Evolutionary conservation across 1,140 invertebrate genomes (phyloP), one percentile per base, ranked within the genome.

Genomic region (Contarinia nasturtii): DNA sequence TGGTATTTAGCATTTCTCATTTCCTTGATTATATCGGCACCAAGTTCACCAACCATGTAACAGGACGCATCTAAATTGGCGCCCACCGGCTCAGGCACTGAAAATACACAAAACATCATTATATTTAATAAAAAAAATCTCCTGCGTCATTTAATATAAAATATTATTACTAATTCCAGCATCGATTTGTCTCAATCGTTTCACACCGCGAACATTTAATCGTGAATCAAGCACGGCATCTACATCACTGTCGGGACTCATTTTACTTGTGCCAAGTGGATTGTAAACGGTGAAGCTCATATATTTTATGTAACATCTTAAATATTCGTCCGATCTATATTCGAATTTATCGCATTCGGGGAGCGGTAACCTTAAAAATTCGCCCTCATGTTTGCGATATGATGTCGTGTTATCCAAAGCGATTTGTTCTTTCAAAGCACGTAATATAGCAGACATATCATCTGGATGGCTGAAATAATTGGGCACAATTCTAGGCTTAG

Each of bases 31-130:
- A 82, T 69, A 52, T 86, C 80, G 4, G 75, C 70, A 0, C 71
- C 82, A 56, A 83, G 86, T 56, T 86, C 82, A 1, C 71, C n/a
- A n/a, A n/a, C 83, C 40, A 88, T 81, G 74, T 82, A 84, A 37
- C 73, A 74, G 0, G 82, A 72, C 1, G 81, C 82, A 57, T 85
- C 84, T 0, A 80, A 84, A 51, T 86, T 84, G 2, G 76, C 82
- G 10, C 72, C 72, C 0, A 78, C 68, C 41, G 86, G 75, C 4
- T 62, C 66, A 0, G 85, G 85, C 79, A 88, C 27, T 27, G 41
- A 4, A 48, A 43, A 20, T 15, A 27, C 4, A 27, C 3, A 27
- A 27, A 27, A 10, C 27, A 27, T 27, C 27, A 27, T n/a, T n/a
- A 88, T 73, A 49, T 80, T 84, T 14, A 27, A 27, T 27, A 27